These are phyloP conservation scores for Drosophila cardini DNA, from an alignment of 1,140 invertebrate genomes.

Conservation along the genomic window DNA sequence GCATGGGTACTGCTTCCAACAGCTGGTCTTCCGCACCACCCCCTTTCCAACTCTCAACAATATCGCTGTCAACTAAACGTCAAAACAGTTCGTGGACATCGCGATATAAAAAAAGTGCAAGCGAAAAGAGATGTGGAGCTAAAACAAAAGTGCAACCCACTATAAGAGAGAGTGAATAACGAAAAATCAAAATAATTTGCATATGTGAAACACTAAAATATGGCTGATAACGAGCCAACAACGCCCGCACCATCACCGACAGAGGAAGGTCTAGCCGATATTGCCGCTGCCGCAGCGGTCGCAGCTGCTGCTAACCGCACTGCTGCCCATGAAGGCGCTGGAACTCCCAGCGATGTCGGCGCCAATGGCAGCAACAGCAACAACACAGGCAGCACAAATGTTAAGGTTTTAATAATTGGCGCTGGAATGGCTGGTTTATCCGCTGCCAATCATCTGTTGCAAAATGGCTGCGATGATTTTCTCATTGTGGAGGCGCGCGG, in stretches of 20 bases:
- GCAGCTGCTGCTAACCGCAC: conserved; percentile 21
- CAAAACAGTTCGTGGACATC: conserved; percentile 60
- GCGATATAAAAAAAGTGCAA: conserved; percentile 44
- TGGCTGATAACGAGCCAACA: conserved; percentile 69
- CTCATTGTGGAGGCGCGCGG: conserved; percentile 92
- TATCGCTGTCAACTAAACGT: conserved; percentile 65
- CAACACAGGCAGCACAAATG: conserved; percentile 46
- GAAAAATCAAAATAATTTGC: conserved; percentile 25
- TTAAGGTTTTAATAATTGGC: conserved; percentile 93
- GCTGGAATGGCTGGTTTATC: conserved; percentile 94
- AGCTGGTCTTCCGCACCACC: conserved; percentile 27
- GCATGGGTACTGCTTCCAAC: conserved; percentile 5
- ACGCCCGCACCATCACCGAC: conserved; percentile 79
- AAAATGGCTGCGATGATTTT: conserved; percentile 92
- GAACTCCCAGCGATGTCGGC: conserved; percentile 20
- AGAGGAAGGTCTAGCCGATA: conserved; percentile 61
- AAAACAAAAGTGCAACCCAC: conserved; percentile 16
- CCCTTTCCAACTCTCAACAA: conserved; percentile 5
- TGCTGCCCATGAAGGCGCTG: conserved; percentile 11
- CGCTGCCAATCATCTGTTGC: conserved; percentile 92
- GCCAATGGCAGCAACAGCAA: conserved; percentile 13
- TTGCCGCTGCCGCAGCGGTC: conserved; percentile 30
- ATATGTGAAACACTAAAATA: conserved; percentile 52
- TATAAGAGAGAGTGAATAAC: conserved; percentile 23
- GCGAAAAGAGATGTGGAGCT: conserved; percentile 56